A percentile compares a stretch with the other conserved stretches of the same genome.
Conservation (phyloP, 2,888 invertebrate species). For the Malthinus flaveolus region DNA sequence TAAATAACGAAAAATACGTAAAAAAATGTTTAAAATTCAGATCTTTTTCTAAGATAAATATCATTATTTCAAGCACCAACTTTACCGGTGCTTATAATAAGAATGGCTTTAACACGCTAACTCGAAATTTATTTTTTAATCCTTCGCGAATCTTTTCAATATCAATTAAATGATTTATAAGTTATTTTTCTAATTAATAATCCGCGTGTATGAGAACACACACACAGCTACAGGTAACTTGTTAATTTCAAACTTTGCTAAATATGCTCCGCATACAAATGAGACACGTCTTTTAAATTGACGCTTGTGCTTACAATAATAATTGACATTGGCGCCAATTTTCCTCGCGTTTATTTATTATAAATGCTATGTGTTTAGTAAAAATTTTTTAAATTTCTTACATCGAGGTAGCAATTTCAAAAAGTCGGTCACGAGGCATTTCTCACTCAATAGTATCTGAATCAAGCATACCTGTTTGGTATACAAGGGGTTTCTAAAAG, state of each 20-base stretch:
- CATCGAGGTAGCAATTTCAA: too few species aligned
- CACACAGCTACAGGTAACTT: too few species aligned
- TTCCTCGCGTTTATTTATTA: constrained; percentile 1
- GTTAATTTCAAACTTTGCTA: not conserved
- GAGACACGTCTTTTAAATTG: not conserved
- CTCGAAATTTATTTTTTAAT: too few species aligned
- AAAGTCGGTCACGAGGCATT: too few species aligned
- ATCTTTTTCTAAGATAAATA: constrained; percentile 25
- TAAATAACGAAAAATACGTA: not conserved
- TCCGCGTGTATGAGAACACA: too few species aligned
- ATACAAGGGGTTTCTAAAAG: too few species aligned
- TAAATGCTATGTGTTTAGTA: not conserved
- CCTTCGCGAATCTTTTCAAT: too few species aligned
- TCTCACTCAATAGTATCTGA: too few species aligned
- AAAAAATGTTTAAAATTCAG: constrained; percentile 25
- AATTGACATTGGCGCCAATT: constrained; percentile 3
- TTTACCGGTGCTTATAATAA: constrained; percentile 24
- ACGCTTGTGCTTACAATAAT: not conserved
- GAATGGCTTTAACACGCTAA: constrained; percentile 20
- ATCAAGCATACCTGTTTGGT: too few species aligned
- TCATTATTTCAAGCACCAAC: constrained; percentile 30
- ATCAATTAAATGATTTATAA: too few species aligned
- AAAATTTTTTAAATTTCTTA: too few species aligned
- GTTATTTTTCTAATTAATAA: too few species aligned
- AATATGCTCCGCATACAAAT: not conserved